Conservation (phyloP, 23 tunicate genomes). For the Halocynthia aurantium region DNA sequence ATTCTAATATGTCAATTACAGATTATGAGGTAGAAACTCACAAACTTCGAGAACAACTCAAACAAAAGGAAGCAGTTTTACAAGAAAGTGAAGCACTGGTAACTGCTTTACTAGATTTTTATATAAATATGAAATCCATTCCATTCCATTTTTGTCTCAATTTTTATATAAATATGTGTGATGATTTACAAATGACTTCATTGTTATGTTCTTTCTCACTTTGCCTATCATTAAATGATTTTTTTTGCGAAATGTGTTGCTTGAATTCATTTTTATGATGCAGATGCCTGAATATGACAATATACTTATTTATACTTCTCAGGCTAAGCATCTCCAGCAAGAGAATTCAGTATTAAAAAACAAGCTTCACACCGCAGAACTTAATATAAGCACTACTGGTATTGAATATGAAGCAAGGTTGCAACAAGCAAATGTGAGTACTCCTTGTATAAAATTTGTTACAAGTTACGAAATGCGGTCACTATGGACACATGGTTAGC, state of each 20-base stretch:
- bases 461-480: no score
- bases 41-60: conserved; percentile 26
- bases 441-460: neutral
- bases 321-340: conserved; percentile 10
- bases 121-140: no score
- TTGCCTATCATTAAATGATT: neutral
- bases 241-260: neutral
- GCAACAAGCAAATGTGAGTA: conserved; percentile 9
- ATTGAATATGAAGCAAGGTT: conserved; percentile 9
- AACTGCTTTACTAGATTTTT: neutral
- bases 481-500: no score
- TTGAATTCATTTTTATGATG: neutral
- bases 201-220: neutral
- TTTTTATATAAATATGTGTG: neutral
- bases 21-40: conserved; percentile 67
- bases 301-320: neutral
- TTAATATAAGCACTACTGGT: conserved; percentile 17
- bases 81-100: conserved; percentile 47
- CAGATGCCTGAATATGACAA: no score
- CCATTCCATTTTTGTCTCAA: neutral
- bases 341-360: conserved; percentile 3
- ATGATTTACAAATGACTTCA: neutral
- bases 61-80: conserved; percentile 48
- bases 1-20: conserved; percentile 8
- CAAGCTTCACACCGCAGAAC: conserved; percentile 13